phyloP scores from a whole-genome alignment of 2,113 vertebrate genomes.

The Ginglymostoma cirratum region DNA sequence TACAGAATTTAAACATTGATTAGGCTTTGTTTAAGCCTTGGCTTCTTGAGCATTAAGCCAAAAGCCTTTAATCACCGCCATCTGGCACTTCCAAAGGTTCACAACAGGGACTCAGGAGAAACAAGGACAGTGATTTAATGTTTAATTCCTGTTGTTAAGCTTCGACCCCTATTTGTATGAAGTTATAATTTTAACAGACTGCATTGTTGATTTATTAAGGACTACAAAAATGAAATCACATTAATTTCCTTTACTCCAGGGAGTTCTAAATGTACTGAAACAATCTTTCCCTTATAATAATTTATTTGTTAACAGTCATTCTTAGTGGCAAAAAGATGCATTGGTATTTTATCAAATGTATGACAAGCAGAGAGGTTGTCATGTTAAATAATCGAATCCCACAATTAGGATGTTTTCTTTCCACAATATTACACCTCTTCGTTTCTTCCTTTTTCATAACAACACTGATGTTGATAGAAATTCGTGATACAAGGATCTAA shows the following conservation, averaged over 20 bases:
- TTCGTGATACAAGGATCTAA: not conserved
- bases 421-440: not conserved
- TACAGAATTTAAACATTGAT: not conserved
- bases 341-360: not conserved
- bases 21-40: slow-evolving; percentile 15
- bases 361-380: not conserved
- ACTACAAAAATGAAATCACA: not conserved
- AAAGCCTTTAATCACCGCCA: slow-evolving; percentile 17
- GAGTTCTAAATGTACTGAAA: not conserved
- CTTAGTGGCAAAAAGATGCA: not conserved
- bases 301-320: not conserved
- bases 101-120: not conserved
- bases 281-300: not conserved
- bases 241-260: not conserved
- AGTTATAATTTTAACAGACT: not conserved
- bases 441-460: not conserved
- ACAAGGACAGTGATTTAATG: not conserved
- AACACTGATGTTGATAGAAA: not conserved
- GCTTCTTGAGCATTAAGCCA: not conserved
- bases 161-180: not conserved
- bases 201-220: not conserved
- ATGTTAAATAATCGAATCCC: not conserved
- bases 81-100: not conserved
- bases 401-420: not conserved
- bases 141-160: slow-evolving; percentile 18